Percentiles rank a stretch among this genome's conserved stretches.
phyloP scores from a whole-genome alignment of 2,113 vertebrate genomes.

The Sceloporus tristichus region DNA sequence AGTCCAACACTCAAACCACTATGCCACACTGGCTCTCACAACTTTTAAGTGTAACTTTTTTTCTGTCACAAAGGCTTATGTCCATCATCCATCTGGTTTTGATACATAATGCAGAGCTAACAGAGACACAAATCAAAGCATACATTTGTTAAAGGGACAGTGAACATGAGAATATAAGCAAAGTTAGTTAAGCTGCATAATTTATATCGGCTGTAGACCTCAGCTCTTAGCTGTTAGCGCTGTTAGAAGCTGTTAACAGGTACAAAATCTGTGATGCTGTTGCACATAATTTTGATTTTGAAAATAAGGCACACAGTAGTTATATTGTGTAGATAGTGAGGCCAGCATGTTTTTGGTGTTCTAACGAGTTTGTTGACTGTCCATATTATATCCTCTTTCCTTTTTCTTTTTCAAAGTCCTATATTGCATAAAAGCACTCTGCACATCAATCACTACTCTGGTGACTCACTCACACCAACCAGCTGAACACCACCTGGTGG shows the following conservation, averaged over 20 bases:
- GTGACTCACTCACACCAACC: neutral
- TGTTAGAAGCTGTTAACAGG: too few species aligned
- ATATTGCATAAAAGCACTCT: neutral
- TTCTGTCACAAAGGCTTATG: neutral
- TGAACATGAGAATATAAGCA: neutral
- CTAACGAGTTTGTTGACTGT: neutral
- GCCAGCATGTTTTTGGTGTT: neutral
- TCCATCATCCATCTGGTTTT: neutral
- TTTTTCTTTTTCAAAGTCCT: neutral
- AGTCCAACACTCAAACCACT: too few species aligned
- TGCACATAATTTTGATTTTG: neutral
- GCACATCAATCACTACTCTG: neutral
- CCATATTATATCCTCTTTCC: neutral
- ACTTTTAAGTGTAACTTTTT: neutral
- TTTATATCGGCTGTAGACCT: neutral
- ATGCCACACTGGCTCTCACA: too few species aligned
- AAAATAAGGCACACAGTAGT: neutral
- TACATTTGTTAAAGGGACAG: neutral
- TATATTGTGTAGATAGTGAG: neutral
- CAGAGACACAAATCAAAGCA: neutral
- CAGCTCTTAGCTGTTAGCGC: neutral
- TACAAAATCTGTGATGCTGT: neutral
- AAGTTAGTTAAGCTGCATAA: too few species aligned
- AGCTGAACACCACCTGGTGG: neutral
- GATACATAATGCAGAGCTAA: neutral